Conservation (phyloP, 2,113 vertebrate species). For the Otus sunia region DNA sequence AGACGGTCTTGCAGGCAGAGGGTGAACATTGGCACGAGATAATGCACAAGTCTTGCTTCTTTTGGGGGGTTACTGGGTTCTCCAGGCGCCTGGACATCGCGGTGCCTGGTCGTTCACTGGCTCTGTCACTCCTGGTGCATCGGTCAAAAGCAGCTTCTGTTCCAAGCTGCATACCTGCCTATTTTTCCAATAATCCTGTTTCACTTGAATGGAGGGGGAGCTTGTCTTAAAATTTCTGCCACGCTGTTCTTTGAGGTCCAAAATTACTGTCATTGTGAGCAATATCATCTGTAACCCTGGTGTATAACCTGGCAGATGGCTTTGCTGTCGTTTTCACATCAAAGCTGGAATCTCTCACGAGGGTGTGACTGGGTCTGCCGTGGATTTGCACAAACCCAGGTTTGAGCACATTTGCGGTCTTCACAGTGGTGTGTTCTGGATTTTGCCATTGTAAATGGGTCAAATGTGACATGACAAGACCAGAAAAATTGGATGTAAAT, state of each 20-base stretch:
- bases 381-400: constrained; percentile 44
- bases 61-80: constrained; percentile 39
- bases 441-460: constrained; percentile 86
- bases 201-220: constrained; percentile 77
- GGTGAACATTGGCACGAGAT: neutral
- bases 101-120: constrained; percentile 39
- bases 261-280: constrained; percentile 60
- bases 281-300: constrained; percentile 39
- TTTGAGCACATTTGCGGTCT: constrained; percentile 51
- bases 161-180: constrained; percentile 72
- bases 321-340: neutral
- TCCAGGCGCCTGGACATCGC: constrained; percentile 32
- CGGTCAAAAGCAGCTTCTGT: constrained; percentile 66
- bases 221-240: constrained; percentile 73
- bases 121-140: constrained; percentile 55
- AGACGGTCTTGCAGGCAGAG: constrained; percentile 23
- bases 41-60: neutral
- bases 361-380: constrained; percentile 58
- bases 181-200: constrained; percentile 73
- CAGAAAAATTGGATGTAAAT: constrained; percentile 84
- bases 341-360: constrained; percentile 45
- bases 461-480: constrained; percentile 80
- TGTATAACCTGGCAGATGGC: constrained; percentile 28
- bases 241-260: constrained; percentile 73
- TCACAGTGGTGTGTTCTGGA: constrained; percentile 71